Base-by-base conservation (phyloP, 2,888 invertebrate species). In the Drosophila fungiperda region DNA sequence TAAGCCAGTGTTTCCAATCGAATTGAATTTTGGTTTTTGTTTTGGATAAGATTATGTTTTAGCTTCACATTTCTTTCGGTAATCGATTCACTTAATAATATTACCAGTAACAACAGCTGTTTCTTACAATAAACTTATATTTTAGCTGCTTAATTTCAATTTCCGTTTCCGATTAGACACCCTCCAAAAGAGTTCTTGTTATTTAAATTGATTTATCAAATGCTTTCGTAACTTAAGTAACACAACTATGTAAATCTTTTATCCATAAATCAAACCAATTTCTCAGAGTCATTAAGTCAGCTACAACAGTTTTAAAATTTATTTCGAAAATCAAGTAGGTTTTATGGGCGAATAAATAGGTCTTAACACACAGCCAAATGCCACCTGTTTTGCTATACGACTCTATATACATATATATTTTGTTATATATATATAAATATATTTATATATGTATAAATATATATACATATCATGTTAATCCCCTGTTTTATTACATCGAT, bases 401-500 rank as follows among this genome's bases (percentile, higher is more conserved):
- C 50, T 48, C 59, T 32, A 64, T 69, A 9, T 8, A 29, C 7
- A 29, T 29, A 29, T 29, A 29, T 29, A 29, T n/a, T n/a, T n/a
- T n/a, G n/a, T n/a, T 29, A 29, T 29, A 29, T 29, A 29, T 8
- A 7, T 36, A 7, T 15, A 17, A 6, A 12, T 12, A 12, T 12
- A 42, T 11, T 11, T n/a, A n/a, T n/a, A 2, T 42, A 12, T 42
- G 5, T 17, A 38, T 9, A 9, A 0, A n/a, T 20, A 33, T 23
- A 9, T 36, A 17, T 17, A 74, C 66, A 54, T 78, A 72, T 72
- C 64, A 77, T 78, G 78, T 62, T 73, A 73, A 73, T 76, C 54
- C 57, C 48, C 68, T 85, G 86, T 83, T 82, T 84, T 83, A 85
- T 84, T 85, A 83, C 80, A 67, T 57, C 73, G 82, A 83, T 86